These are phyloP conservation scores for Drosophila ohnishii DNA, from an alignment of 1,140 invertebrate genomes.

Conservation along the genomic window DNA sequence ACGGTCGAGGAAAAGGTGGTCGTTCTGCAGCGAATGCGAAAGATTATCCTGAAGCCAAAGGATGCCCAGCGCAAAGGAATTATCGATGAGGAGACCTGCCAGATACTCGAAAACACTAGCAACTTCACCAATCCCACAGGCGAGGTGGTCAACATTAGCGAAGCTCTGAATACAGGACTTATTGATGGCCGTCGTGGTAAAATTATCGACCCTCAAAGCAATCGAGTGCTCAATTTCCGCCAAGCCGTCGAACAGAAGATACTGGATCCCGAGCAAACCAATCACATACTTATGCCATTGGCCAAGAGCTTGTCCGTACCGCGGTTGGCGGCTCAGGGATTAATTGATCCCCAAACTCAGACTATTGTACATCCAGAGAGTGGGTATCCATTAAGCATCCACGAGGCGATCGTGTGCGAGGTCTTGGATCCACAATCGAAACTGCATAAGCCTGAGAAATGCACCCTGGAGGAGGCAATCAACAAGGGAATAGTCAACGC, in stretches of 20 bases:
- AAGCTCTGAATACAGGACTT: slow-evolving; percentile 90
- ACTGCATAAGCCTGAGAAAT: slow-evolving; percentile 85
- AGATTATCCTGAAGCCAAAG: slow-evolving; percentile 87
- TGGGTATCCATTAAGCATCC: slow-evolving; percentile 88
- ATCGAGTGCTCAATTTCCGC: slow-evolving; percentile 90
- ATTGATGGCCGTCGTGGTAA: slow-evolving; percentile 90
- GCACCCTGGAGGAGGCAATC: slow-evolving; percentile 92
- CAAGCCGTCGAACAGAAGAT: slow-evolving; percentile 94
- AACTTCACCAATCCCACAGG: slow-evolving; percentile 85
- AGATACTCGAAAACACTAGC: slow-evolving; percentile 86
- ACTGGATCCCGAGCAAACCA: slow-evolving; percentile 90
- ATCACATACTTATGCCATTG: slow-evolving; percentile 91
- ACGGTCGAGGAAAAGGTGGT: slow-evolving; percentile 87
- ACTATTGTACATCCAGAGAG: slow-evolving; percentile 96
- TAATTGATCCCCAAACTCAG: slow-evolving; percentile 90
- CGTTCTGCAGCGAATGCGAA: slow-evolving; percentile 90
- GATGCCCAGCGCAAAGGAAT: slow-evolving; percentile 90
- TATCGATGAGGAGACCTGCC: slow-evolving; percentile 89
- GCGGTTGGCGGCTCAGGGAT: slow-evolving; percentile 91
- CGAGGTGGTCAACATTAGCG: slow-evolving; percentile 87
- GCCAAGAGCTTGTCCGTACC: slow-evolving; percentile 91
- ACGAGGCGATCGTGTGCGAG: slow-evolving; percentile 93
- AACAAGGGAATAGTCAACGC: slow-evolving; percentile 89
- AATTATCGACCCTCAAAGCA: slow-evolving; percentile 92
- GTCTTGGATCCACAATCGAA: slow-evolving; percentile 91